These are phyloP conservation scores for Rhyzopertha dominica DNA, from an alignment of 1,140 invertebrate genomes.

Conservation along the genomic window DNA sequence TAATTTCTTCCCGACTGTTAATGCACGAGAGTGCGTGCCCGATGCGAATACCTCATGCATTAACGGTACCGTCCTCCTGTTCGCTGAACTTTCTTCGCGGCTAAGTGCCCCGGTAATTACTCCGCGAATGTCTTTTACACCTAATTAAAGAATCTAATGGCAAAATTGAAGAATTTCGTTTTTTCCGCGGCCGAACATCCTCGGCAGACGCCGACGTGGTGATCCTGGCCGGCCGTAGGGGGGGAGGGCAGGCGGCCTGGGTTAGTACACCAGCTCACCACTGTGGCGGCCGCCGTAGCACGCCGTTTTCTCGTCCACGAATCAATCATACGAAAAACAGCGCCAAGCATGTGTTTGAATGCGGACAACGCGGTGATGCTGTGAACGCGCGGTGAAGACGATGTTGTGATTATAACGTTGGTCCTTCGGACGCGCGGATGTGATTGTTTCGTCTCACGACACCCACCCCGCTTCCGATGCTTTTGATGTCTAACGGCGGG, in stretches of 20 bases:
- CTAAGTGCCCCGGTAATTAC: too few relatives aligned
- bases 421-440: constrained; percentile 3
- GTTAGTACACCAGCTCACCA: constrained; percentile 22
- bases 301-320: constrained; percentile 18
- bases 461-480: constrained; percentile 13
- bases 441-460: constrained; percentile 2
- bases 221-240: too few relatives aligned
- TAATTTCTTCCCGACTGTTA: too few relatives aligned
- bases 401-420: constrained; percentile 7
- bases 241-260: constrained; percentile 18
- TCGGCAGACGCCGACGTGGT: constrained; percentile 22
- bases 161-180: constrained; percentile 21
- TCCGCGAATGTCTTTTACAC: too few relatives aligned
- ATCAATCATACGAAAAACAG: constrained; percentile 20
- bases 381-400: not conserved
- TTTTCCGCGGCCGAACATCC: constrained; percentile 21
- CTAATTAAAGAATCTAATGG: constrained; percentile 9
- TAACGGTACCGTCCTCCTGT: too few relatives aligned
- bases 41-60: too few relatives aligned
- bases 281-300: constrained; percentile 19
- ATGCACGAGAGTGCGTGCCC: too few relatives aligned
- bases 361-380: too few relatives aligned
- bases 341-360: constrained; percentile 2
- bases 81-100: too few relatives aligned
- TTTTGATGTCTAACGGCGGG: constrained; percentile 21